A percentile compares a stretch with the other conserved stretches of the same genome.
phyloP scores from a whole-genome alignment of 2,113 vertebrate genomes.

The Thomomys bottae region DNA sequence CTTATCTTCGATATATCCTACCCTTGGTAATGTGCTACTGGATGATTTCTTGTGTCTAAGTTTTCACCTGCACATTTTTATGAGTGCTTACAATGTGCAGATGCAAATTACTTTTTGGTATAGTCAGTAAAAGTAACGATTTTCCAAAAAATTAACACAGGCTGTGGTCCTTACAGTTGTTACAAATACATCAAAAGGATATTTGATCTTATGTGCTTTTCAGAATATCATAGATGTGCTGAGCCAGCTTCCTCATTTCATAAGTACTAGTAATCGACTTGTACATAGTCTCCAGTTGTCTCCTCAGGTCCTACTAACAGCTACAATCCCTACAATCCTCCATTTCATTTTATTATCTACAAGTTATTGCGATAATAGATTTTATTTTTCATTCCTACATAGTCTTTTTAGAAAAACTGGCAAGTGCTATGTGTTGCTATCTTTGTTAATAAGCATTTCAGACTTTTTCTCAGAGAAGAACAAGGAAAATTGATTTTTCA shows the following conservation, averaged over 20 bases:
- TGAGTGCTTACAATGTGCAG: neutral
- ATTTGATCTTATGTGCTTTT: slow-evolving; percentile 46
- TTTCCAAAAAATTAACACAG: slow-evolving; percentile 27
- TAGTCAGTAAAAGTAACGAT: slow-evolving; percentile 36
- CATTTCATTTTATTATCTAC: slow-evolving; percentile 65
- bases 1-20: neutral
- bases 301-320: slow-evolving; percentile 49
- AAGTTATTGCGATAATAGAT: slow-evolving; percentile 60
- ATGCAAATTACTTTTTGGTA: slow-evolving; percentile 50
- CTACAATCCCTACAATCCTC: neutral
- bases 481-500: slow-evolving; percentile 6
- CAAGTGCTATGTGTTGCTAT: slow-evolving; percentile 32
- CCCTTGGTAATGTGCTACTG: neutral
- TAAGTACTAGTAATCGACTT: slow-evolving; percentile 50
- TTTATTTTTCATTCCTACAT: slow-evolving; percentile 69
- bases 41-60: neutral
- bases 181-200: slow-evolving; percentile 9
- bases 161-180: slow-evolving; percentile 27
- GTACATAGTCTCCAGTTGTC: slow-evolving; percentile 34
- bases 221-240: slow-evolving; percentile 28
- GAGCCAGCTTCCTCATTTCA: slow-evolving; percentile 48
- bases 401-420: slow-evolving; percentile 52
- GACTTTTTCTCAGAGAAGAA: slow-evolving; percentile 2
- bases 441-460: slow-evolving; percentile 47
- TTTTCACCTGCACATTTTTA: slow-evolving; percentile 19